phyloP scores from a whole-genome alignment of 2,113 vertebrate genomes.

The Callochromis pleurospilus region DNA sequence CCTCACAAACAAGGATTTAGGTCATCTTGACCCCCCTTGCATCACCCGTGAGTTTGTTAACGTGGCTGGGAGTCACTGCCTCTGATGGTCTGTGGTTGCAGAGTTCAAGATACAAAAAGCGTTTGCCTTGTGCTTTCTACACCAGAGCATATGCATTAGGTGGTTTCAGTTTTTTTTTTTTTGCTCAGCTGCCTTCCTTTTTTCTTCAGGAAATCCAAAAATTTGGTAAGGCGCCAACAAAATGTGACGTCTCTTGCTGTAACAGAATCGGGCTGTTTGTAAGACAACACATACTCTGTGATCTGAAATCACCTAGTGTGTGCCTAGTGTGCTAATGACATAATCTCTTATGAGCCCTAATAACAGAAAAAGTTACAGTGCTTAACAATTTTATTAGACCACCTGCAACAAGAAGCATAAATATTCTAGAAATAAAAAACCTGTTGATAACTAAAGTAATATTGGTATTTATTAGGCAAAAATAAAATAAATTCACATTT shows the following conservation, averaged over 20 bases:
- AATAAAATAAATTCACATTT: neutral
- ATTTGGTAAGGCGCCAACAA: neutral
- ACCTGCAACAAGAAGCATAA: neutral
- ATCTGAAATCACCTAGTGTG: neutral
- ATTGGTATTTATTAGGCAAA: neutral
- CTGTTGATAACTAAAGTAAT: neutral
- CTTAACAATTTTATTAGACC: neutral
- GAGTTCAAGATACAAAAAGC: neutral
- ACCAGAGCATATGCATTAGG: neutral
- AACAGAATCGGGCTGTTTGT: neutral
- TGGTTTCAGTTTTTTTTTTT: neutral
- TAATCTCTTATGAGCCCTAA: neutral
- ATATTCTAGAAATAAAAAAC: neutral
- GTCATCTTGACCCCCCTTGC: constrained; percentile 39
- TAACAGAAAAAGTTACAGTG: neutral
- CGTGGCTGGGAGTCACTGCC: constrained; percentile 9
- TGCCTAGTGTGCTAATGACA: neutral
- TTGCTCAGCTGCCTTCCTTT: neutral
- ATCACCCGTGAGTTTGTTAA: constrained; percentile 30
- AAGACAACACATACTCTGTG: neutral
- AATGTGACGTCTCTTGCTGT: neutral
- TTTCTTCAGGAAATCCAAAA: neutral
- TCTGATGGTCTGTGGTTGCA: neutral
- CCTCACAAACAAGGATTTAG: constrained; percentile 66
- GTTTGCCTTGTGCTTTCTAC: neutral